phyloP scores from a whole-genome alignment of 30 jellyfish, hydroid and myxozoan genomes.

The Turritopsis rubra region DNA sequence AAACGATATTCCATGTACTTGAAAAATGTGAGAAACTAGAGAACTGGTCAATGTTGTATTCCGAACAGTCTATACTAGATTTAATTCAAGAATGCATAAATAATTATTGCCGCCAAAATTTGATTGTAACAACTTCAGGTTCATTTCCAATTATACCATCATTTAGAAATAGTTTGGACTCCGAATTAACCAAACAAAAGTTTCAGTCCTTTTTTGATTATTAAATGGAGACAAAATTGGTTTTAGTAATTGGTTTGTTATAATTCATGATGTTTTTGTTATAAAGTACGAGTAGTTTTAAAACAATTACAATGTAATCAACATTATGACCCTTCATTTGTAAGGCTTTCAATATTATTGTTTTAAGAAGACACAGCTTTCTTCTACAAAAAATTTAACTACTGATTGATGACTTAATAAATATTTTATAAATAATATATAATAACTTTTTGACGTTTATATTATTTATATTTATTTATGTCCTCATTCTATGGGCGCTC shows the following conservation, averaged over 20 bases:
- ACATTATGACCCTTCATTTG: no score
- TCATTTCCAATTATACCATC: slow-evolving; percentile 32
- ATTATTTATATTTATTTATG: no score
- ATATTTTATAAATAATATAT: no score
- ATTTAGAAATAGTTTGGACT: slow-evolving; percentile 26
- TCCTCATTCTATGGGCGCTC: no score
- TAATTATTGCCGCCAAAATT: background rate
- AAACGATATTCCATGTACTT: slow-evolving; percentile 20
- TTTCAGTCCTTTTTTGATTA: background rate
- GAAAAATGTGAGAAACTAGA: slow-evolving; percentile 18
- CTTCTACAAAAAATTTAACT: no score
- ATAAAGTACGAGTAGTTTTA: background rate
- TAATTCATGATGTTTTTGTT: background rate
- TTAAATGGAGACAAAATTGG: background rate
- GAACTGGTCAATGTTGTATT: slow-evolving; percentile 19
- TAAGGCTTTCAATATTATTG: no score
- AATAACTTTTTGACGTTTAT: no score
- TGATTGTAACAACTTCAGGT: slow-evolving; percentile 9
- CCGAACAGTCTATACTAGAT: slow-evolving; percentile 33
- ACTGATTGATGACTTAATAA: no score
- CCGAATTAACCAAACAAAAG: slow-evolving; percentile 13
- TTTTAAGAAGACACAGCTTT: no score
- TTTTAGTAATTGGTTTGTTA: background rate
- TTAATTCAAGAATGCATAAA: slow-evolving; percentile 11
- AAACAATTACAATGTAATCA: no score